Base-by-base conservation (phyloP, 2,797 vertebrate genomes). In the Etheostoma perlongum region DNA sequence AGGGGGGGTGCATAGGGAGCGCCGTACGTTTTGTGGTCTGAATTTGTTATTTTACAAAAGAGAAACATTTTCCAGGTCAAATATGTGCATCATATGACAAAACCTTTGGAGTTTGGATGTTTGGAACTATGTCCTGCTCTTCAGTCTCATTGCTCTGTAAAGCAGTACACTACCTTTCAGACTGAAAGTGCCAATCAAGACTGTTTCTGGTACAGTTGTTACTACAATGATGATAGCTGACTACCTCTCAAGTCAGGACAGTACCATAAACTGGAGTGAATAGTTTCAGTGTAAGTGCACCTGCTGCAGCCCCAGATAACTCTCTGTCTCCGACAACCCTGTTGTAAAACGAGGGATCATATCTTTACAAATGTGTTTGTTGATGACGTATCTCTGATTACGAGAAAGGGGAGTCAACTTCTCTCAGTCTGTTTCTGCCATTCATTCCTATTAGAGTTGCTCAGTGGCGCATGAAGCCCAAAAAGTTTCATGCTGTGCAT, bases 1-100 rank as follows among this genome's bases (percentile, higher is more conserved):
- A 25, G 67, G 7, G 33, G 63, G 23, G 63, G 11, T 4, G 69
- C 15, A 33, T 48, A 23, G 30, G 18, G 12, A 44, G 52, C 3
- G 15, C 14, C 33, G 3, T 8, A 14, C 42, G 14, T 1, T 30
- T 23, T n/a, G n/a, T 6, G 23, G 47, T 16, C 69, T 40, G 3
- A 25, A 23, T 55, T 5, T 51, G 47, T 51, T 61, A 0, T 73
- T 58, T 27, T 51, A 42, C 49, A 23, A 10, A 48, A 58, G 21
- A 67, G 62, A 44, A 47, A 25, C 51, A 33, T 54, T 52, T 54
- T 27, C 21, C 47, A 10, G 58, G 23, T 79, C 21, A 57, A 30
- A 36, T 51, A 6, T n/a, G 21, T 25, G 12, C n/a, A 18, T 33
- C n/a, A 36, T 19, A 13, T 49, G 47, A 58, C 15, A 9, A 5